Evolutionary conservation across 1,140 invertebrate genomes (phyloP).

Genomic region (Drosophila mauritiana): DNA sequence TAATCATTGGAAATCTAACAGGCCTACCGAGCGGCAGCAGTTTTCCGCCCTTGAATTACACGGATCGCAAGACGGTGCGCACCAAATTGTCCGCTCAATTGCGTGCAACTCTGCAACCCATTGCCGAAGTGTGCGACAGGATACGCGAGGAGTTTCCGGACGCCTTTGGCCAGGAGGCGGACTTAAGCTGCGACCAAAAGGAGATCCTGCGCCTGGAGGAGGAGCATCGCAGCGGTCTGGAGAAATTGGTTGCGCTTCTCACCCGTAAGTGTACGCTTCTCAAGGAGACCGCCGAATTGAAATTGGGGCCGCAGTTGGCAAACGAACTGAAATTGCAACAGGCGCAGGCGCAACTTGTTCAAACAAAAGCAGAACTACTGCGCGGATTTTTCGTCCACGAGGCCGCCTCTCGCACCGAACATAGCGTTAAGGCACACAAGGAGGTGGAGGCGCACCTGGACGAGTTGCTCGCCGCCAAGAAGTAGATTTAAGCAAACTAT

Average conservation of each 20-base stretch:
- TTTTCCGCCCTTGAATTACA: slow-evolving; percentile 48
- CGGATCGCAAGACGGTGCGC: slow-evolving; percentile 54
- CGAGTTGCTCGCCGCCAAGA: slow-evolving; percentile 43
- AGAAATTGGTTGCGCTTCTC: slow-evolving; percentile 34
- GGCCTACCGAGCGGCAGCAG: slow-evolving; percentile 37
- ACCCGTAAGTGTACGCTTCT: slow-evolving; percentile 60
- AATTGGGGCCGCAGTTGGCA: slow-evolving; percentile 64
- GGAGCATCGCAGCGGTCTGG: slow-evolving; percentile 49
- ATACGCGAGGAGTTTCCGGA: slow-evolving; percentile 57
- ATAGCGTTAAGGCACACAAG: slow-evolving; percentile 67
- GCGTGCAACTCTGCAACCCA: slow-evolving; percentile 26
- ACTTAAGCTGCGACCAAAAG: slow-evolving; percentile 37
- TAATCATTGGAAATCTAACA: neutral
- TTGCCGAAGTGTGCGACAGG: slow-evolving; percentile 50
- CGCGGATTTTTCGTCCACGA: slow-evolving; percentile 54
- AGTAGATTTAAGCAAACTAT: slow-evolving; percentile 6
- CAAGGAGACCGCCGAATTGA: slow-evolving; percentile 56
- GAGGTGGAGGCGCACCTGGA: slow-evolving; percentile 68
- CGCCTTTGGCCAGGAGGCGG: slow-evolving; percentile 20
- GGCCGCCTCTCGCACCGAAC: slow-evolving; percentile 55
- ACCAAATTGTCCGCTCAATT: slow-evolving; percentile 37
- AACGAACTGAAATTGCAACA: slow-evolving; percentile 62
- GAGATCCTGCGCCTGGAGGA: slow-evolving; percentile 62
- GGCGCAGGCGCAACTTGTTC: slow-evolving; percentile 55
- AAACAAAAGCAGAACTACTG: slow-evolving; percentile 66